These are phyloP conservation scores for Sinosuthora webbiana DNA, from an alignment of 2,113 vertebrate genomes.

Conservation along the genomic window DNA sequence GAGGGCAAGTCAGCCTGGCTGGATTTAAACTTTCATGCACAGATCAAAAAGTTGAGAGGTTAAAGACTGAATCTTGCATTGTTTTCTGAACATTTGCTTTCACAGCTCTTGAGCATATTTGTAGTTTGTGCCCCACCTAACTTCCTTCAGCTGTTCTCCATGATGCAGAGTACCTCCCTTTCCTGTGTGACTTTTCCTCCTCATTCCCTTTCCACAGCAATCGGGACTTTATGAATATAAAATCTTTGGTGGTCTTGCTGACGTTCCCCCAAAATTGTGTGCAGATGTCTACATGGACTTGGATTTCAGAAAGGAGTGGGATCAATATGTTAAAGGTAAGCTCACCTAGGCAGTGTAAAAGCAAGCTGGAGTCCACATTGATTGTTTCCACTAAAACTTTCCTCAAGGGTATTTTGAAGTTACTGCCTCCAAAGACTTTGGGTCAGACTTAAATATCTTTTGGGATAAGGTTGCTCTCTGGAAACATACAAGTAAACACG, in stretches of 20 bases:
- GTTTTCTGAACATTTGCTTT: constrained; percentile 45
- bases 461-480: not conserved
- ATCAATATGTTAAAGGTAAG: constrained; percentile 86
- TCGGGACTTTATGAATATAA: constrained; percentile 91
- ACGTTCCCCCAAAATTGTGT: constrained; percentile 76
- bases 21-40: constrained; percentile 24
- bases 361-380: not conserved
- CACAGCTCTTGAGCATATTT: constrained; percentile 5
- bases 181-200: constrained; percentile 43
- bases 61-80: constrained; percentile 31
- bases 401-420: not conserved
- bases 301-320: constrained; percentile 87
- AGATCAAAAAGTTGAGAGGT: constrained; percentile 10
- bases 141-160: constrained; percentile 49
- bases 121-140: constrained; percentile 52
- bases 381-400: not conserved
- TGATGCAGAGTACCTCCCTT: constrained; percentile 40
- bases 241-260: constrained; percentile 78
- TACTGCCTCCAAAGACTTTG: not conserved
- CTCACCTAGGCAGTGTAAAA: not conserved
- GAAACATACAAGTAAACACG: not conserved
- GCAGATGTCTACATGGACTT: constrained; percentile 92
- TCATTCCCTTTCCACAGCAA: constrained; percentile 72
- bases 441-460: not conserved
- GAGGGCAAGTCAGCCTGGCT: not conserved